A percentile compares a stretch with the other conserved stretches of the same genome.
Conservation (phyloP, 2,113 vertebrate genomes). For the Brevimyrus niger region DNA sequence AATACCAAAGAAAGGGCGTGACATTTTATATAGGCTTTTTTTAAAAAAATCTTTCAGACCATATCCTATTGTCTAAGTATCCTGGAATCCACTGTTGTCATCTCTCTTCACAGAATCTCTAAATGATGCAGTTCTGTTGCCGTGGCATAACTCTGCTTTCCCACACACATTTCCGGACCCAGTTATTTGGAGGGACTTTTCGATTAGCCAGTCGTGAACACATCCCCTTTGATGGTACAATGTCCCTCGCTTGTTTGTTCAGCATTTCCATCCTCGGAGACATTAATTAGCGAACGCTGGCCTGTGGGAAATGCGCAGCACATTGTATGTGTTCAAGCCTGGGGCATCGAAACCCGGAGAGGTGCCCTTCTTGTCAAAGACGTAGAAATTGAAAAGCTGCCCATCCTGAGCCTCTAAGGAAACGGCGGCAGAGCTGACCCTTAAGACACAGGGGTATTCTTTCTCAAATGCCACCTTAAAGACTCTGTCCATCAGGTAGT, state of each 20-base stretch:
- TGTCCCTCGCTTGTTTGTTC: neutral
- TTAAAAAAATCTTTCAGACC: neutral
- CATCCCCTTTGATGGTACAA: neutral
- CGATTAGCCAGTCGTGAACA: neutral
- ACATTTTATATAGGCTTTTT: neutral
- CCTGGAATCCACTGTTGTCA: neutral
- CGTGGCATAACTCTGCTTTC: neutral
- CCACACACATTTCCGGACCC: neutral
- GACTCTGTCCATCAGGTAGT: slow-evolving; percentile 73
- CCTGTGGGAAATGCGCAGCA: slow-evolving; percentile 62
- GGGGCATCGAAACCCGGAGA: slow-evolving; percentile 83
- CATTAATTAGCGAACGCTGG: slow-evolving; percentile 60
- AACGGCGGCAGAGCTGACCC: slow-evolving; percentile 66
- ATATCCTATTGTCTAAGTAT: neutral
- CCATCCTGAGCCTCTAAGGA: slow-evolving; percentile 81
- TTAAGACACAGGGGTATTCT: slow-evolving; percentile 76
- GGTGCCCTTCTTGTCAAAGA: slow-evolving; percentile 63
- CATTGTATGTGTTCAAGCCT: slow-evolving; percentile 79
- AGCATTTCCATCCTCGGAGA: neutral
- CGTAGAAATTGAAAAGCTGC: slow-evolving; percentile 80
- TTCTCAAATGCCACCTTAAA: slow-evolving; percentile 79
- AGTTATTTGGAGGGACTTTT: neutral
- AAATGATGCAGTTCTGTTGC: neutral
- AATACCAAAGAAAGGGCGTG: neutral
- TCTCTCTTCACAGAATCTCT: neutral